These are phyloP conservation scores for Semnornis frantzii DNA, from an alignment of 2,113 vertebrate genomes.

Conservation along the genomic window DNA sequence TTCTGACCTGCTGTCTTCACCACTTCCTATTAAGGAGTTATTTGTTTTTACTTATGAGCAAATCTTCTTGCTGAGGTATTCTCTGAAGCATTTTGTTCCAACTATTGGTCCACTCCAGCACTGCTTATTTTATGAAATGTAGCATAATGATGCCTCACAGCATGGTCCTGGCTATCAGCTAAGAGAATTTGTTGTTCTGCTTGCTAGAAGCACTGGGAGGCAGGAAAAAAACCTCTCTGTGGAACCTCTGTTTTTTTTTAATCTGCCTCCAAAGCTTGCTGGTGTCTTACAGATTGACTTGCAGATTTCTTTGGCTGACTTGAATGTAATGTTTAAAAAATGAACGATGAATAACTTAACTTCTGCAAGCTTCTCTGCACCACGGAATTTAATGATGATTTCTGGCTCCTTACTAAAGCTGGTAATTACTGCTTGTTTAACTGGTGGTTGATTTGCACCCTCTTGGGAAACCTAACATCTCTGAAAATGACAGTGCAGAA, in stretches of 20 bases:
- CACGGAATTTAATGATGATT: not conserved
- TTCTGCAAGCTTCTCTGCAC: constrained; percentile 11
- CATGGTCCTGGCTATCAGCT: constrained; percentile 21
- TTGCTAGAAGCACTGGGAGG: not conserved
- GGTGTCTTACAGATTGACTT: constrained; percentile 16
- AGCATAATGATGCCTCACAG: constrained; percentile 8
- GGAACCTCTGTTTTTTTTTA: not conserved
- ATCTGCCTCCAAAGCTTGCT: not conserved
- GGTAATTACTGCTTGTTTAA: constrained; percentile 27
- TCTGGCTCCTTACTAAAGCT: not conserved
- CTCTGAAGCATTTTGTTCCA: not conserved
- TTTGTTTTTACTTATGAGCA: accelerated
- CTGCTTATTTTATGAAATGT: not conserved
- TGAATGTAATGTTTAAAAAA: not conserved
- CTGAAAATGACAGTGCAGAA: constrained; percentile 3
- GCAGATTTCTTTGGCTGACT: constrained; percentile 17
- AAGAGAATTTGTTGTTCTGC: not conserved
- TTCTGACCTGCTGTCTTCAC: not conserved
- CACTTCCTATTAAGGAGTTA: not conserved
- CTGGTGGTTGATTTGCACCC: constrained; percentile 9
- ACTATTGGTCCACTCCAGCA: not conserved
- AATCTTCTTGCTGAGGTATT: not conserved
- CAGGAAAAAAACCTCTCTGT: not conserved
- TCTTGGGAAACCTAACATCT: not conserved
- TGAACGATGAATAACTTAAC: not conserved